These are phyloP conservation scores for Petrophora chlorosata DNA, from an alignment of 2,888 invertebrate genomes.

Conservation along the genomic window DNA sequence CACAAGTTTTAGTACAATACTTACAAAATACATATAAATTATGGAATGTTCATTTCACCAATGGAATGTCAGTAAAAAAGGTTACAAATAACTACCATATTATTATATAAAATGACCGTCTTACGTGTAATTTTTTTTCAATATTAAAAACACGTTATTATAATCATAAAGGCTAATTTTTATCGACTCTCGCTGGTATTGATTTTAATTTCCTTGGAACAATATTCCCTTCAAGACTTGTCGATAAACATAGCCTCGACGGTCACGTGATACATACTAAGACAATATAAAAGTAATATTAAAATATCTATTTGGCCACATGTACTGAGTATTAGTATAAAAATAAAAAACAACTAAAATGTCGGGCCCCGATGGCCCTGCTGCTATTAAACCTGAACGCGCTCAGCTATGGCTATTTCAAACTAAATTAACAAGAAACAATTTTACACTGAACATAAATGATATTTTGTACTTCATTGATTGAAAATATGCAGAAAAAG, in stretches of 20 bases:
- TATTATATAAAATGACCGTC: constrained; percentile 2
- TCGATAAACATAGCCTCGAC: constrained; percentile 2
- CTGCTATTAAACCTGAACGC: constrained; percentile 27
- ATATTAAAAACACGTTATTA: constrained; percentile 15
- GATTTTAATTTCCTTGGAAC: neutral
- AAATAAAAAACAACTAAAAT: constrained; percentile 12
- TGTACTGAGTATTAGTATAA: constrained; percentile 41
- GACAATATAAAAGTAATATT: constrained; percentile 23
- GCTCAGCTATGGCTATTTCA: constrained; percentile 8
- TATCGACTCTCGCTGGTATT: neutral
- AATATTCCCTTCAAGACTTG: neutral
- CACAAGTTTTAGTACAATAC: constrained; percentile 37
- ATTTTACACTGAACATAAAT: neutral
- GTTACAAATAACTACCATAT: constrained; percentile 11
- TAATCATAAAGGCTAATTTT: constrained; percentile 11
- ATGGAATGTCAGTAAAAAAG: constrained; percentile 27
- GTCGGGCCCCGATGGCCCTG: constrained; percentile 13
- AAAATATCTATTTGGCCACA: constrained; percentile 58
- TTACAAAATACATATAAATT: constrained; percentile 34
- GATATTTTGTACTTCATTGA: constrained; percentile 14
- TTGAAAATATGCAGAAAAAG: neutral
- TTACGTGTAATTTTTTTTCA: constrained; percentile 17
- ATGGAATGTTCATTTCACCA: constrained; percentile 31
- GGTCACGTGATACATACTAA: constrained; percentile 30
- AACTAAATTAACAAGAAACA: neutral